Evolutionary conservation across 2,797 vertebrate genomes (phyloP), one percentile per base, ranked within the genome.

Genomic region (Coilia nasus): DNA sequence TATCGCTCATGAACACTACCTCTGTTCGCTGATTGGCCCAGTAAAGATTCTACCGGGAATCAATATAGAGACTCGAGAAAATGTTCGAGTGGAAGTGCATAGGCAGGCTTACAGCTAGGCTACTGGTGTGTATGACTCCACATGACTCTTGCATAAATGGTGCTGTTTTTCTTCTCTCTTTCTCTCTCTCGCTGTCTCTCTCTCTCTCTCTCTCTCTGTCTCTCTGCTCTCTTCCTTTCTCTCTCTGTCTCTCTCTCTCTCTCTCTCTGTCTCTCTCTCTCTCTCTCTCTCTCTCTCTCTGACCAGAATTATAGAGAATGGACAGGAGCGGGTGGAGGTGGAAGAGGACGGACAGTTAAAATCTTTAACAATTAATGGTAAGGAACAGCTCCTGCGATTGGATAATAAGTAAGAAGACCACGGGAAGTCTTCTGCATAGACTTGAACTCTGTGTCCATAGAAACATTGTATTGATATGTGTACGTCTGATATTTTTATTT

Each of bases 301-400:
- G 23, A 28, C 0, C 93, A 99, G 97, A 89, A 98, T 97, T 84
- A 0, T 97, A 84, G 97, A 99, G 93, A 97, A 99, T 0, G 97
- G 97, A 46, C 95, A 96, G 91, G 97, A 98, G 90, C 95, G 95
- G 83, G 95, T 98, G 89, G 97, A 98, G 93, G 95, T 98, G 87
- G 97, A 98, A 91, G 98, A 99, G 95, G 97, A 99, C 11, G 97
- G 98, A n/a, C 97, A 97, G 94, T 94, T 98, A 93, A 96, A 95
- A 92, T 99, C 97, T 83, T 82, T 98, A 92, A 98, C 96, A 91
- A 92, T 98, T 91, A 98, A 98, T 92, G 97, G 98, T 93, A 98
- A 98, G 95, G 97, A 98, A 96, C 97, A 97, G 94, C 94, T 92
- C 88, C 97, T 97, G 92, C 96, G 95, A 93, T 96, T 99, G 96